phyloP scores from a whole-genome alignment of 2,113 vertebrate species.

The Microtus oregoni region DNA sequence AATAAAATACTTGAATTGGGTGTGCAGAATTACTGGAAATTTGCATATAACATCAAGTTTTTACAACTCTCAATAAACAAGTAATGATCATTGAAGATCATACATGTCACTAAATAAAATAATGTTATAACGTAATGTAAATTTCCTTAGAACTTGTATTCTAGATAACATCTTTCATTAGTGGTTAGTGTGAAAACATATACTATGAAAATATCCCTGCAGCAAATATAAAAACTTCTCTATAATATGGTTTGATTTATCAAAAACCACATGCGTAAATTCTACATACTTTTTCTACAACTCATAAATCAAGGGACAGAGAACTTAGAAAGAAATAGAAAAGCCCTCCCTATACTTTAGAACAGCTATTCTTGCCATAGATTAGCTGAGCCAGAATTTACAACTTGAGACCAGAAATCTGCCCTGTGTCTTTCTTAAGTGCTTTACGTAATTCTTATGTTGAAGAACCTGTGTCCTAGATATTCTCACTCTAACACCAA shows the following conservation, averaged over 20 bases:
- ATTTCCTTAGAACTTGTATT: not conserved
- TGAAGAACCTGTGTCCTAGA: not conserved
- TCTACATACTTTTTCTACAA: not conserved
- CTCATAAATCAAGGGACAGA: not conserved
- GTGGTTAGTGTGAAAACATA: not conserved
- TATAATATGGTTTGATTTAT: not conserved
- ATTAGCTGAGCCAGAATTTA: not conserved
- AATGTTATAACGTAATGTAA: not conserved
- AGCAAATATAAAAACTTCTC: not conserved
- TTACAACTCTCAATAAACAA: not conserved
- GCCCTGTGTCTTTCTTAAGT: not conserved
- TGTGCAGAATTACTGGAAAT: not conserved
- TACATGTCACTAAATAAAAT: not conserved
- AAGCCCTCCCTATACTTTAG: not conserved
- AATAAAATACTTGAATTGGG: conserved; percentile 25
- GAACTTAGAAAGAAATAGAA: not conserved
- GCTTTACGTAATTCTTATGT: not conserved
- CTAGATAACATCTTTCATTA: not conserved
- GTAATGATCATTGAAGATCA: not conserved
- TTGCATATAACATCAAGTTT: not conserved
- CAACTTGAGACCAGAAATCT: not conserved
- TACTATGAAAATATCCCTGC: not conserved
- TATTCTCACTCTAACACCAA: not conserved
- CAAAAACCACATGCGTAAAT: not conserved
- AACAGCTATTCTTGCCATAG: not conserved